A percentile compares a stretch with the other conserved stretches of the same genome.
Evolutionary conservation across 2,888 invertebrate species (phyloP).

Genomic region (Ganaspis brasiliensis): DNA sequence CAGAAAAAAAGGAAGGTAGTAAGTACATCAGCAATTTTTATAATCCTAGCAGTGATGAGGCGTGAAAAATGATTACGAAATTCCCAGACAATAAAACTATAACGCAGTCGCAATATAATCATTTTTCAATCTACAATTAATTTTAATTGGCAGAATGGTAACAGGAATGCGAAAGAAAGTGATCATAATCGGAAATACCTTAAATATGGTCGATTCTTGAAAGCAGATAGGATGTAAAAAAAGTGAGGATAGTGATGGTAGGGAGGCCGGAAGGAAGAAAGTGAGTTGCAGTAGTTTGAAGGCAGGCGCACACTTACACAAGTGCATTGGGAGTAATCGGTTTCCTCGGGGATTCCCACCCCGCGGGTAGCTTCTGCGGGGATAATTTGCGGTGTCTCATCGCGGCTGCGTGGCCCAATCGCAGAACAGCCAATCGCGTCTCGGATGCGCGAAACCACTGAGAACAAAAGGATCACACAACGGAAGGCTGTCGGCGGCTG

Average conservation of each 20-base stretch:
- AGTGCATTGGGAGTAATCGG: conserved; percentile 69
- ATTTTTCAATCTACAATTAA: no score
- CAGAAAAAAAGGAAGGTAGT: no score
- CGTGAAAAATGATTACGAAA: no score
- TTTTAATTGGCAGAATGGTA: no score
- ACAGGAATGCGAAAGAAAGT: no score
- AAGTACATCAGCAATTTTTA: no score
- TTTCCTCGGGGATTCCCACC: conserved; percentile 73
- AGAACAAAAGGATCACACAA: conserved; percentile 75
- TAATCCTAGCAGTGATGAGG: no score
- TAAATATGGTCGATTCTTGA: neutral
- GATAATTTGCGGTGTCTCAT: conserved; percentile 74
- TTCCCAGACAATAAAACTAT: no score
- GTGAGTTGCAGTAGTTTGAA: conserved; percentile 2
- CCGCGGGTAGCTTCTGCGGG: conserved; percentile 58
- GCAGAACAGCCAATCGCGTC: conserved; percentile 75
- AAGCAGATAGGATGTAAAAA: neutral
- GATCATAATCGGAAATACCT: neutral
- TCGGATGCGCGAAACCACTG: conserved; percentile 72
- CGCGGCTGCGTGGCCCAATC: conserved; percentile 78
- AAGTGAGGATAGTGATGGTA: neutral
- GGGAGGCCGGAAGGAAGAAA: neutral
- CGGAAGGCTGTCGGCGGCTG: conserved; percentile 55
- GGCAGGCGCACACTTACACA: conserved; percentile 18
- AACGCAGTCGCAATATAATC: no score